Conservation (phyloP, 2,888 invertebrate genomes). For the Hanleya hanleyi region DNA sequence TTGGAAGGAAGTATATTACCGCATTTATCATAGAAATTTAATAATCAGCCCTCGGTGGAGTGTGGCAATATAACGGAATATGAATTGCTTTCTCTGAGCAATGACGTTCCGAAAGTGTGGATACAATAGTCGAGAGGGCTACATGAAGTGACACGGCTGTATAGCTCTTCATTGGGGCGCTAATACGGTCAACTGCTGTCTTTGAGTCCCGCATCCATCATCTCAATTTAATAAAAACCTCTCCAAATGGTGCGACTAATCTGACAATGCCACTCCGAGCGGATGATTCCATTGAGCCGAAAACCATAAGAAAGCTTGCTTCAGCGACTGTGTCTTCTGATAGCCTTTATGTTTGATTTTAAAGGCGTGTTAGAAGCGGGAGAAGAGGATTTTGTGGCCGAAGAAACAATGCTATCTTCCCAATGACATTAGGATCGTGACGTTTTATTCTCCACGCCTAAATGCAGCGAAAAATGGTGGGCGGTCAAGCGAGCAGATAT, state of each 20-base stretch:
- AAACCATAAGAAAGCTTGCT: not conserved
- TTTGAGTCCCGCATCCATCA: slow-evolving; percentile 2
- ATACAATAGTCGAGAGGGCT: slow-evolving; percentile 1
- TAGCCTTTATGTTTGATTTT: not conserved
- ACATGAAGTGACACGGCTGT: slow-evolving; percentile 9
- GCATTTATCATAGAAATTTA: slow-evolving; percentile 10
- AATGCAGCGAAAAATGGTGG: not conserved
- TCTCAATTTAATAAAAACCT: slow-evolving; percentile 5
- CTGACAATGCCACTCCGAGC: slow-evolving; percentile 1
- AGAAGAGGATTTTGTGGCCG: too few relatives aligned
- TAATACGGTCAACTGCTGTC: slow-evolving; percentile 3
- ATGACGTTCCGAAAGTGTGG: slow-evolving; percentile 2
- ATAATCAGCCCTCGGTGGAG: not conserved
- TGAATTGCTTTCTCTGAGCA: not conserved
- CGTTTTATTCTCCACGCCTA: not conserved
- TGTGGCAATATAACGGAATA: not conserved
- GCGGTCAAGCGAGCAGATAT: not conserved
- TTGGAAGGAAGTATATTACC: slow-evolving; percentile 4
- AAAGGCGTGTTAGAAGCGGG: not conserved
- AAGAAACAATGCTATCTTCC: too few relatives aligned
- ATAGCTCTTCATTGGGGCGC: slow-evolving; percentile 5
- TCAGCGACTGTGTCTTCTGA: not conserved
- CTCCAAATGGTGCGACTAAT: slow-evolving; percentile 5
- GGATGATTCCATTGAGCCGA: slow-evolving; percentile 7
- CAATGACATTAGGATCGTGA: too few relatives aligned